Evolutionary conservation across 2,797 vertebrate genomes (phyloP).

Genomic region (Sebastolobus alascanus): DNA sequence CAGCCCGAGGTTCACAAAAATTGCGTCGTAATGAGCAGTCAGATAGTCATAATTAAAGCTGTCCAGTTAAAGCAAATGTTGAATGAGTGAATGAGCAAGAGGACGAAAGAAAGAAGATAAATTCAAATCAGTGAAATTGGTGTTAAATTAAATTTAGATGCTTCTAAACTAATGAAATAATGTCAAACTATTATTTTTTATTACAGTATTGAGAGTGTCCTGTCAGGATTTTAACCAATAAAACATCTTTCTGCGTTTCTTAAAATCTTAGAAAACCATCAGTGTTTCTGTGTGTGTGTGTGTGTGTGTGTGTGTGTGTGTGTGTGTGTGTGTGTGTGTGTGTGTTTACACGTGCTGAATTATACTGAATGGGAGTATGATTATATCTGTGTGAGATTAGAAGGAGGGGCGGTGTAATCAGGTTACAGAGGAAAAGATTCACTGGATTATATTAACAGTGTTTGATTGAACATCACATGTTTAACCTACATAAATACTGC

Average conservation of each 20-base stretch:
- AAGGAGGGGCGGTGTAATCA: constrained; percentile 68
- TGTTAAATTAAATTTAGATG: background rate
- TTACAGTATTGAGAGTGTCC: background rate
- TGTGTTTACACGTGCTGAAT: constrained; percentile 17
- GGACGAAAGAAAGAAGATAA: background rate
- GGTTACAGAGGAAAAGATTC: constrained; percentile 66
- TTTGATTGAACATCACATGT: constrained; percentile 65
- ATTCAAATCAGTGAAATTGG: background rate
- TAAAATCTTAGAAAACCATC: constrained; percentile 36
- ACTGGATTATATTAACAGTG: constrained; percentile 71
- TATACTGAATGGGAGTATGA: constrained; percentile 42
- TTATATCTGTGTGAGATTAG: constrained; percentile 72
- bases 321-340: constrained; percentile 21
- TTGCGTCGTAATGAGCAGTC: background rate
- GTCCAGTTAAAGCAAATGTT: background rate
- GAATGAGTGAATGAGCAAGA: background rate
- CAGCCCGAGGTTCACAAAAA: background rate
- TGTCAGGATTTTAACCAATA: constrained; percentile 1
- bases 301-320: background rate
- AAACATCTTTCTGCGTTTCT: constrained; percentile 1
- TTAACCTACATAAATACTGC: constrained; percentile 58
- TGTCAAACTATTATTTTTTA: background rate
- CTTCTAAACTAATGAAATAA: background rate
- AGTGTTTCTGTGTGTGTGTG: too few relatives aligned
- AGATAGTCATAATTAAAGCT: background rate